phyloP scores from a whole-genome alignment of 2,797 vertebrate genomes.

The Amphiprion clarkii region DNA sequence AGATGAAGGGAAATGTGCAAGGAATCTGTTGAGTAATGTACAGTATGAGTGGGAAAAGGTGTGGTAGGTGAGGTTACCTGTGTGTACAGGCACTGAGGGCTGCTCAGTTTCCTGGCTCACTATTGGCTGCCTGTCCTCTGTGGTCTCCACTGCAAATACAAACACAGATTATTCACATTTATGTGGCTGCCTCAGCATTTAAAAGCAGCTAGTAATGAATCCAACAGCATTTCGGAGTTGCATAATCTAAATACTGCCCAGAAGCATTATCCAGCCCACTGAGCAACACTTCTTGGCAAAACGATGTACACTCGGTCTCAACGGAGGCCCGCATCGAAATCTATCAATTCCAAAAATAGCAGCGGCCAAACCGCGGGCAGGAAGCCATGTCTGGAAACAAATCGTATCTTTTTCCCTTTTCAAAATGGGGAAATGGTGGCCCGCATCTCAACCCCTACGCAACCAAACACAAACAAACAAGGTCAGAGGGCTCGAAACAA shows the following conservation, averaged over 20 bases:
- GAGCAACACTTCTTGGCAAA: conserved; percentile 66
- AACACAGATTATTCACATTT: conserved; percentile 57
- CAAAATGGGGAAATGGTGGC: conserved; percentile 62
- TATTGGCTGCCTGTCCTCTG: conserved; percentile 76
- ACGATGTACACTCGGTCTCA: conserved; percentile 59
- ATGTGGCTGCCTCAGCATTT: conserved; percentile 17
- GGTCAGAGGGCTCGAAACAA: conserved; percentile 58
- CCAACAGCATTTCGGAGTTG: conserved; percentile 65
- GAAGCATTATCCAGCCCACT: conserved; percentile 68
- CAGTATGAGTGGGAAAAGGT: conserved; percentile 6
- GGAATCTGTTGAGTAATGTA: conserved; percentile 3
- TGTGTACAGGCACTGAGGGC: conserved; percentile 77
- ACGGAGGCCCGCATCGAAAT: conserved; percentile 56
- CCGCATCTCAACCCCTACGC: conserved; percentile 45
- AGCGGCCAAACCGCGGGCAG: conserved; percentile 42
- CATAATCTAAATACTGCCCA: conserved; percentile 66
- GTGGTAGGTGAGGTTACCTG: conserved; percentile 75
- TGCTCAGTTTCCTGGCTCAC: conserved; percentile 81
- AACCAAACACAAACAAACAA: conserved; percentile 80
- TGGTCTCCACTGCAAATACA: conserved; percentile 80
- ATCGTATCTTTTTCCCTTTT: conserved; percentile 67
- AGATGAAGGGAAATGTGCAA: not conserved
- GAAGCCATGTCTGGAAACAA: conserved; percentile 59
- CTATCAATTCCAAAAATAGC: conserved; percentile 67
- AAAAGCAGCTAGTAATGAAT: conserved; percentile 36